Evolutionary conservation across 2,888 invertebrate species (phyloP).

Genomic region (Phengaris arion): DNA sequence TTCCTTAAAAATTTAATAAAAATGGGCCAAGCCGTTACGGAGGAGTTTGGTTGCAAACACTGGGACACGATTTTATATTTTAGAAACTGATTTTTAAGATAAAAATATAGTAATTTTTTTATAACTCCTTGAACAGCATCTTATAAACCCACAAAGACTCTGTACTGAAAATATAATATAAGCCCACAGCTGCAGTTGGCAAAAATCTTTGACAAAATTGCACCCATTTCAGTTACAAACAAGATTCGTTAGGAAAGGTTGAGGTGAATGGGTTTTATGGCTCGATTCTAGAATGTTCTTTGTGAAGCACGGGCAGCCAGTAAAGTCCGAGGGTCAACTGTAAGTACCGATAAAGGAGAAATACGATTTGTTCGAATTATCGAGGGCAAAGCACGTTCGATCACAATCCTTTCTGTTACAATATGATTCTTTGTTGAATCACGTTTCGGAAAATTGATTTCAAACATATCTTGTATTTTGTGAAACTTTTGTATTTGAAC

Average conservation of each 20-base stretch:
- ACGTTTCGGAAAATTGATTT: neutral
- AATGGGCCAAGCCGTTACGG: no score
- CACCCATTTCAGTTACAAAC: neutral
- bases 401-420: constrained; percentile 31
- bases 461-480: neutral
- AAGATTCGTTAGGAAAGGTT: constrained; percentile 14
- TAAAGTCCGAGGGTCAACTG: constrained; percentile 30
- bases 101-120: no score
- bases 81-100: no score
- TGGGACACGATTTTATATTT: no score
- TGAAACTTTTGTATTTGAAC: neutral
- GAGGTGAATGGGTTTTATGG: constrained; percentile 22
- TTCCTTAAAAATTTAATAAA: no score
- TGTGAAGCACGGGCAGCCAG: constrained; percentile 26
- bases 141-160: neutral
- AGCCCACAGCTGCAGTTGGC: neutral
- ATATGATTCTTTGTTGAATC: constrained; percentile 19
- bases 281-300: constrained; percentile 28
- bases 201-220: neutral
- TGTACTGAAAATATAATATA: neutral
- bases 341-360: constrained; percentile 34
- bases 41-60: no score
- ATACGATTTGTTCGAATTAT: constrained; percentile 32
- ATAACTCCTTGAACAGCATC: no score
- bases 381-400: constrained; percentile 35